Base-by-base conservation (phyloP, 2,888 invertebrate genomes). In the Notocelia uddmanniana region DNA sequence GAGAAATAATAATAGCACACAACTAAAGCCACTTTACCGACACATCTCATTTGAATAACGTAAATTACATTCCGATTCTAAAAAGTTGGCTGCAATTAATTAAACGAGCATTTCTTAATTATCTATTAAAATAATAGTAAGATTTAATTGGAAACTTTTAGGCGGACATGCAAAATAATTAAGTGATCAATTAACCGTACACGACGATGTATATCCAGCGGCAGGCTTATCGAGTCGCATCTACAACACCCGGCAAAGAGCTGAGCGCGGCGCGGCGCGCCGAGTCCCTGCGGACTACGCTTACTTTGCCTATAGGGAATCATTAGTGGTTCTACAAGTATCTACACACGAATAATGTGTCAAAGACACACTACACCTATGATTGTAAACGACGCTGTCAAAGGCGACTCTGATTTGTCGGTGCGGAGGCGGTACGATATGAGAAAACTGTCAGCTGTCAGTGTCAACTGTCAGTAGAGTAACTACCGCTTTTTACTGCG, bases 1-100 rank as follows among this genome's bases (percentile, higher is more conserved):
- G 83, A 84, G 83, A 86, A 91, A 91, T 91, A 91, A 92, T 93
- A 92, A 91, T 91, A 89, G 91, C 91, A 87, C 90, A 90, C 89
- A 86, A 85, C 85, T 81, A 89, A 90, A 89, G 81, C 87, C 89
- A 88, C 90, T 90, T 86, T 87, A 88, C 85, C 79, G 83, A 85
- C 87, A 85, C 83, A 80, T 84, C 90, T 91, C 89, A 92, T 92
- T 92, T 92, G 88, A 92, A 92, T 92, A 92, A 91, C 87, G 85
- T 90, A 90, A 91, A 91, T 91, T 88, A 90, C 87, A 78, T 82
- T 85, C 85, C 85, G 85, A 86, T 88, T 87, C 80, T 83, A 84
- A 86, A 88, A 87, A 85, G 85, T 88, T 88, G 84, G 83, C 82
- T 84, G 83, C 88, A 84, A 92, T 92, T 89, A 91, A 92, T 90